These are phyloP conservation scores for Nixonia krombeini DNA, from an alignment of 1,140 invertebrate species.

Conservation along the genomic window DNA sequence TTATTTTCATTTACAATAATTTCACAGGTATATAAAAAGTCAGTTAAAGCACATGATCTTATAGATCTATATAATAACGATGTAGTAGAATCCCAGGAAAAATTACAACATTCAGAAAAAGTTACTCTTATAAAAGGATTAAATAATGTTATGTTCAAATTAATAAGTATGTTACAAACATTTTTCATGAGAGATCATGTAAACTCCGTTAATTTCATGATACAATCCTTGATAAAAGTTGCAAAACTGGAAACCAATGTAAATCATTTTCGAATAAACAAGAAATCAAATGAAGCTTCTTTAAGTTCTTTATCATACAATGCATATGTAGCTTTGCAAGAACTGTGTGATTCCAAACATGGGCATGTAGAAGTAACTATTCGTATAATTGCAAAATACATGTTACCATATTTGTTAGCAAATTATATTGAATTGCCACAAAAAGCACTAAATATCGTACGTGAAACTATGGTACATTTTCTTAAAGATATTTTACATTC, in stretches of 20 bases:
- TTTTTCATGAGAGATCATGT: slow-evolving; percentile 71
- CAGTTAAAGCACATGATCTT: slow-evolving; percentile 31
- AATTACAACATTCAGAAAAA: slow-evolving; percentile 51
- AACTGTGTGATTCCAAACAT: slow-evolving; percentile 70
- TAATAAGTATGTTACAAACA: slow-evolving; percentile 66
- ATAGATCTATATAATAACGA: slow-evolving; percentile 55
- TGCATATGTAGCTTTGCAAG: slow-evolving; percentile 67
- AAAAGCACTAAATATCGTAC: slow-evolving; percentile 63
- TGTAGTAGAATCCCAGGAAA: slow-evolving; percentile 39
- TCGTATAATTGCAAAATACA: slow-evolving; percentile 71
- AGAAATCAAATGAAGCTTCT: slow-evolving; percentile 38
- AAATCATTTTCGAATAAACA: slow-evolving; percentile 48
- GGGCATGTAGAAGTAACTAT: slow-evolving; percentile 68
- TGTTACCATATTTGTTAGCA: slow-evolving; percentile 69
- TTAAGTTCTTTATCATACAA: slow-evolving; percentile 65
- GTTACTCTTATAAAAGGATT: slow-evolving; percentile 52
- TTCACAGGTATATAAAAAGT: slow-evolving; percentile 28
- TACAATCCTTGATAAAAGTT: slow-evolving; percentile 70
- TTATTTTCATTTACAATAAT: not conserved
- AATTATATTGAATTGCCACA: slow-evolving; percentile 62
- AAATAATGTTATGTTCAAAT: slow-evolving; percentile 65
- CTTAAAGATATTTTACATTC: slow-evolving; percentile 67
- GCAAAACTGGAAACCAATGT: slow-evolving; percentile 68
- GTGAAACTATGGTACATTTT: slow-evolving; percentile 72
- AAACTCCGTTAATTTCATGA: slow-evolving; percentile 68